A percentile compares a stretch with the other conserved stretches of the same genome.
Conservation (phyloP, 1,140 invertebrate species). For the Caenorhabditis latens region DNA sequence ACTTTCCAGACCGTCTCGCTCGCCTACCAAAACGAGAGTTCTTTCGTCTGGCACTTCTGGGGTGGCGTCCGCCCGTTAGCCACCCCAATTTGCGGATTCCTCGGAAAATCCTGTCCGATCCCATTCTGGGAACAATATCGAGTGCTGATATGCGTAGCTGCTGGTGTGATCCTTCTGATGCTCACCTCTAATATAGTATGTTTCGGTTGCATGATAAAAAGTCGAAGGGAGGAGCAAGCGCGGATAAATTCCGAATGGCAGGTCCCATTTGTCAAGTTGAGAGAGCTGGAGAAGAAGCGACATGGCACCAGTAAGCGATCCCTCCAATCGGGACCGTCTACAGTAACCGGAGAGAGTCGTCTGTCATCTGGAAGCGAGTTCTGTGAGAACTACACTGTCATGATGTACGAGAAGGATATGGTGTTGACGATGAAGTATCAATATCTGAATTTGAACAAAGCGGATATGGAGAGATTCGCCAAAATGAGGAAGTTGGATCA, state of each 20-base stretch:
- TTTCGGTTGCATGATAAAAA: background rate
- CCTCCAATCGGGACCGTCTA: background rate
- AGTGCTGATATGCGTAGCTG: background rate
- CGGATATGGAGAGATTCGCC: slow-evolving; percentile 34
- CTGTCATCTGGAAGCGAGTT: slow-evolving; percentile 3
- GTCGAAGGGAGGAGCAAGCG: slow-evolving; percentile 40
- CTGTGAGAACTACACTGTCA: slow-evolving; percentile 15
- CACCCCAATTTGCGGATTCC: slow-evolving; percentile 26
- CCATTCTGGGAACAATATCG: slow-evolving; percentile 24
- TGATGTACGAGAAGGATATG: slow-evolving; percentile 49
- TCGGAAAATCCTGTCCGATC: background rate
- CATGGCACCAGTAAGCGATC: slow-evolving; percentile 4
- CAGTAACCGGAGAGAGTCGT: background rate
- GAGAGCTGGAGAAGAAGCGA: slow-evolving; percentile 26
- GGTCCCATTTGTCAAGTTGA: slow-evolving; percentile 30
- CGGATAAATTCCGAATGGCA: slow-evolving; percentile 57
- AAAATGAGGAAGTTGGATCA: slow-evolving; percentile 69
- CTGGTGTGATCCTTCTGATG: background rate
- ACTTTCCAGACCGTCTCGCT: background rate
- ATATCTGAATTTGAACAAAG: slow-evolving; percentile 29
- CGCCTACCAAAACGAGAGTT: background rate
- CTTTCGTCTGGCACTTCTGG: slow-evolving; percentile 6
- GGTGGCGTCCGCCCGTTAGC: background rate
- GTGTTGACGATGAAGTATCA: slow-evolving; percentile 66
- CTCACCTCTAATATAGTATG: background rate